phyloP scores from a whole-genome alignment of 2,113 vertebrate genomes.

The Nothocercus julius region DNA sequence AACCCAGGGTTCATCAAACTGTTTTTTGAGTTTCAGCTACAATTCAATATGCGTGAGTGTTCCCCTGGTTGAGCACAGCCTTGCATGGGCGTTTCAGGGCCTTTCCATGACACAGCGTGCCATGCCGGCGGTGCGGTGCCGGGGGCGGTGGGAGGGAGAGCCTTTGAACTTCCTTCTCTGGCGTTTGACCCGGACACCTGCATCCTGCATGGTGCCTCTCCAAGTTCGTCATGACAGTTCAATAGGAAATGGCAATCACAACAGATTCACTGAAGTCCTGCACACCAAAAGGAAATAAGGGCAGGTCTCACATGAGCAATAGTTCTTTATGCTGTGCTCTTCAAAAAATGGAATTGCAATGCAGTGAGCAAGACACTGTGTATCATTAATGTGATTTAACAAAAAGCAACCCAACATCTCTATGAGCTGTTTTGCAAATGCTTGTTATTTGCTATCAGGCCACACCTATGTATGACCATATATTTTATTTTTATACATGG shows the following conservation, averaged over 20 bases:
- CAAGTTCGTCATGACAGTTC: constrained; percentile 77
- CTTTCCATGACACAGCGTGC: constrained; percentile 62
- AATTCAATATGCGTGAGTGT: neutral
- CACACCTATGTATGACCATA: neutral
- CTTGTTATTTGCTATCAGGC: constrained; percentile 19
- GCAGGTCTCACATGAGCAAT: constrained; percentile 57
- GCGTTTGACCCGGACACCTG: constrained; percentile 79
- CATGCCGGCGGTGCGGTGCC: constrained; percentile 37
- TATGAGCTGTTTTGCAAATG: neutral
- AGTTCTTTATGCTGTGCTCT: constrained; percentile 5
- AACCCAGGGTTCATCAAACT: too few relatives aligned
- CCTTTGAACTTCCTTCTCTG: constrained; percentile 75
- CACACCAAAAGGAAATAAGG: constrained; percentile 64
- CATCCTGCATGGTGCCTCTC: constrained; percentile 80
- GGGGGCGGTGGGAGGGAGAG: constrained; percentile 69
- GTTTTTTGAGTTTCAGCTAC: neutral
- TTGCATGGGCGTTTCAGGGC: constrained; percentile 11
- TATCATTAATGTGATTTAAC: neutral
- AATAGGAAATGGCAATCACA: constrained; percentile 75
- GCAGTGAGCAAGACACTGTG: constrained; percentile 4
- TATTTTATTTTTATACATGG: neutral
- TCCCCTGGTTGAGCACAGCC: constrained; percentile 32
- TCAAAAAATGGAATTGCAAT: constrained; percentile 14
- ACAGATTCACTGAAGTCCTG: constrained; percentile 70
- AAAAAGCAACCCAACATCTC: neutral